Evolutionary conservation across 2,888 invertebrate genomes (phyloP).

Genomic region (Uropetala carovei): DNA sequence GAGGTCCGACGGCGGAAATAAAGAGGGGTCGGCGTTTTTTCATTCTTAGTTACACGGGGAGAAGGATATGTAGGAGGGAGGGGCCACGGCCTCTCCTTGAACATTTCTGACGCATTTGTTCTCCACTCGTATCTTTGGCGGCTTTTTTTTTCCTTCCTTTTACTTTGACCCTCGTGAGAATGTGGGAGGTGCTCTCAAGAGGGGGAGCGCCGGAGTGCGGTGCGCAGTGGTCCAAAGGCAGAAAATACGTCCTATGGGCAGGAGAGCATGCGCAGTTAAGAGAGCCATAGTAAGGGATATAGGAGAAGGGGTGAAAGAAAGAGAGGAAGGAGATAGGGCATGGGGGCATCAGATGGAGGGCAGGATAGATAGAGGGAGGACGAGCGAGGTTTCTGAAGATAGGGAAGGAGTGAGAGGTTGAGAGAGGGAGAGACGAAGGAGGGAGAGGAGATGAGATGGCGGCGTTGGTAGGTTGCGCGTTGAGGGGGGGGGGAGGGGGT

Average conservation of each 20-base stretch:
- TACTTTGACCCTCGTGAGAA: constrained; percentile 42
- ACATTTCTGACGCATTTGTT: constrained; percentile 24
- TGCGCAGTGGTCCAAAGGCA: constrained; percentile 71
- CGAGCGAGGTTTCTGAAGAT: constrained; percentile 73
- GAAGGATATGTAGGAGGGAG: background rate
- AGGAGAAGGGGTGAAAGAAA: constrained; percentile 71
- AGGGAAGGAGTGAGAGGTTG: constrained; percentile 72
- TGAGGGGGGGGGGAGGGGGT: constrained; percentile 69
- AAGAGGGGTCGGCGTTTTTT: background rate
- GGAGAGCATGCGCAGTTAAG: constrained; percentile 32
- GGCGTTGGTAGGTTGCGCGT: constrained; percentile 70
- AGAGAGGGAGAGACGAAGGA: constrained; percentile 73
- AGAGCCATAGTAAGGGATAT: constrained; percentile 69
- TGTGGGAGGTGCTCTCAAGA: constrained; percentile 60
- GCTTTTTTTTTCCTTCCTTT: constrained; percentile 1
- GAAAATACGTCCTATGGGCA: constrained; percentile 69
- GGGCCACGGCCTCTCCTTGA: background rate
- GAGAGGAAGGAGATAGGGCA: constrained; percentile 70
- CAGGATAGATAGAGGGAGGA: constrained; percentile 70
- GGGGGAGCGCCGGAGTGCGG: constrained; percentile 69
- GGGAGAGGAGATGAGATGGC: constrained; percentile 70
- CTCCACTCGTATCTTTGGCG: background rate
- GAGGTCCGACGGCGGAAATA: background rate
- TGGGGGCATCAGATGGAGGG: constrained; percentile 68
- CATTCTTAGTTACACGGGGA: background rate